Conservation (phyloP, 1,140 invertebrate species). For the Bombus cullumanus region DNA sequence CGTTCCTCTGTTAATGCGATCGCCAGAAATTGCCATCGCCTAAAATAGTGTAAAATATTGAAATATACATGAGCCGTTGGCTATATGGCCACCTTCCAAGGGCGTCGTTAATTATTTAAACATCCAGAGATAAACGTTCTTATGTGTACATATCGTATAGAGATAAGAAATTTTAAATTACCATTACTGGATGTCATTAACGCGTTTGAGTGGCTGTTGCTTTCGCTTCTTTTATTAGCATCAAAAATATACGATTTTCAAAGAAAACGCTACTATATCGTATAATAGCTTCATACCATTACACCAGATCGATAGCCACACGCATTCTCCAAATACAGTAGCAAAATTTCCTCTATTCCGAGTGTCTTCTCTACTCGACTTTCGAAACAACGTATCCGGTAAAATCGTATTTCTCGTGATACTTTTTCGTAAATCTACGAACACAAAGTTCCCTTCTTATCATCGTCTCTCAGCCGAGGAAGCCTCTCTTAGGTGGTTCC, state of each 20-base stretch:
- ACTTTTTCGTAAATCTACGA: neutral
- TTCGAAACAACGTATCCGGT: too few relatives aligned
- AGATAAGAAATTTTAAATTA: neutral
- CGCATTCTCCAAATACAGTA: neutral
- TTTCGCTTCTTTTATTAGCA: neutral
- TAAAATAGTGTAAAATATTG: neutral
- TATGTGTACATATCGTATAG: neutral
- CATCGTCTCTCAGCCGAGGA: neutral
- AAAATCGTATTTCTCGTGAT: too few relatives aligned
- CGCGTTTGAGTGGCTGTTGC: neutral
- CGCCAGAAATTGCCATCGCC: neutral
- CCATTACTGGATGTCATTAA: neutral
- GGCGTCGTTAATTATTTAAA: neutral
- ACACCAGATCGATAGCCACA: too few relatives aligned
- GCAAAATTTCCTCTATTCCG: neutral
- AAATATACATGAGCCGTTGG: neutral
- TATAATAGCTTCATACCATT: accelerated
- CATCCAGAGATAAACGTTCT: neutral
- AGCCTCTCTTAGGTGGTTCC: neutral
- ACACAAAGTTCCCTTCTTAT: neutral
- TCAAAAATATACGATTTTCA: neutral
- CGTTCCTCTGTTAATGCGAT: neutral
- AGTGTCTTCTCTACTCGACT: neutral
- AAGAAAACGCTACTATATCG: too few relatives aligned
- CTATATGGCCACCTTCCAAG: neutral